phyloP scores from a whole-genome alignment of 53 echinoderm and acorn worm species.

The Stichopus horrens region DNA sequence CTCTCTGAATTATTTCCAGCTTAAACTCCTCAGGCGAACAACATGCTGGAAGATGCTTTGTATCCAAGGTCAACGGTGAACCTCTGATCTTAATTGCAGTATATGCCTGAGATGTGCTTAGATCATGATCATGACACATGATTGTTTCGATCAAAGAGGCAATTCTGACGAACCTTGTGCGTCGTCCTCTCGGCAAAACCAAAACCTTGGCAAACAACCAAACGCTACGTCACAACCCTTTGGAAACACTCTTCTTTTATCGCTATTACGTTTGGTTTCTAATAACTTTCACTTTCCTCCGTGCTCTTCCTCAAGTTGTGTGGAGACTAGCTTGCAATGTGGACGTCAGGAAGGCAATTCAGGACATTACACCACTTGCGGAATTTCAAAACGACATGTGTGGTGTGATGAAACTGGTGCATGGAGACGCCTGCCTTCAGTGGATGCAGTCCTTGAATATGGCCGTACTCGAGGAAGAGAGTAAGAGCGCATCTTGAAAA shows the following conservation, averaged over 20 bases:
- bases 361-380: slow-evolving; percentile 1
- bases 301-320: slow-evolving; percentile 2
- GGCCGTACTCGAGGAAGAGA: not conserved
- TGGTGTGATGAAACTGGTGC: not conserved
- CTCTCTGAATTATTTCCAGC: no score
- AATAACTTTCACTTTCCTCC: not conserved
- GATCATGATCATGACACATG: slow-evolving; percentile 22
- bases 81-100: no score
- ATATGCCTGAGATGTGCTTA: slow-evolving; percentile 1
- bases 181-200: not conserved
- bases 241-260: slow-evolving; percentile 28
- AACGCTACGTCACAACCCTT: not conserved
- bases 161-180: not conserved
- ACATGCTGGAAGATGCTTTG: slow-evolving; percentile 22
- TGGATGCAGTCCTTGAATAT: slow-evolving; percentile 1
- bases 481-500: not conserved
- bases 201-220: not conserved
- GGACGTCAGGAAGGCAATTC: slow-evolving; percentile 19
- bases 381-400: slow-evolving; percentile 26
- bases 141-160: slow-evolving; percentile 13
- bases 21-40: not conserved
- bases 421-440: not conserved
- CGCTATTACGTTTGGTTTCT: slow-evolving; percentile 31
- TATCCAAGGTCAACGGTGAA: not conserved
- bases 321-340: slow-evolving; percentile 2